Percentiles rank a stretch among this genome's conserved stretches.
Evolutionary conservation across 1,140 invertebrate species (phyloP).

Genomic region (Chlorops oryzae): DNA sequence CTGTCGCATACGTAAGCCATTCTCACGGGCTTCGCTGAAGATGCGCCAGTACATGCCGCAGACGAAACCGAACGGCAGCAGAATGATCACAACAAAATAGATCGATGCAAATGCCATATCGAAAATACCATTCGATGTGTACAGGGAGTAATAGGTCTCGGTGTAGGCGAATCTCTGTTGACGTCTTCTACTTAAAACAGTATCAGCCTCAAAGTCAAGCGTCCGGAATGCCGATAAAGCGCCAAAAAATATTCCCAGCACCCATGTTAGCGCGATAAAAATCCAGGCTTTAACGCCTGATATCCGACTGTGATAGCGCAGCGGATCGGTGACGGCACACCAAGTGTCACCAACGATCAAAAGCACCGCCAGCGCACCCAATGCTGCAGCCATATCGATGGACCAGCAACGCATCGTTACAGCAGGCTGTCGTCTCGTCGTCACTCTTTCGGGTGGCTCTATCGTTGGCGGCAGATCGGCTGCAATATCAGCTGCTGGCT

Average conservation of each 20-base stretch:
- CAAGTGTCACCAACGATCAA: slow-evolving; percentile 82
- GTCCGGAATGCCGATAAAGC: slow-evolving; percentile 48
- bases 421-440: neutral
- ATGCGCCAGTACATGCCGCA: slow-evolving; percentile 67
- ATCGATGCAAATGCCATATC: slow-evolving; percentile 41
- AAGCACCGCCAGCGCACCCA: slow-evolving; percentile 62
- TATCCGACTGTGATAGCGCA: slow-evolving; percentile 74
- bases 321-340: slow-evolving; percentile 77
- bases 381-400: slow-evolving; percentile 41
- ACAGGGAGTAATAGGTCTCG: slow-evolving; percentile 30
- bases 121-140: slow-evolving; percentile 35
- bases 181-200: slow-evolving; percentile 27
- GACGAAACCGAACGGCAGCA: slow-evolving; percentile 62
- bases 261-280: slow-evolving; percentile 64
- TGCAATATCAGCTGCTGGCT: slow-evolving; percentile 23
- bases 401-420: slow-evolving; percentile 37
- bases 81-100: slow-evolving; percentile 56
- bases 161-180: slow-evolving; percentile 22
- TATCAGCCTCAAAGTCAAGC: slow-evolving; percentile 35
- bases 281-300: slow-evolving; percentile 64
- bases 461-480: no score
- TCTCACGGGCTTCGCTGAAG: slow-evolving; percentile 63
- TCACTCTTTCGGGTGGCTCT: neutral
- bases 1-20: slow-evolving; percentile 62
- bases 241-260: slow-evolving; percentile 55